A percentile compares a stretch with the other conserved stretches of the same genome.
These are phyloP conservation scores for Cheilosia grossa DNA, from an alignment of 2,888 invertebrate species.

Conservation along the genomic window DNA sequence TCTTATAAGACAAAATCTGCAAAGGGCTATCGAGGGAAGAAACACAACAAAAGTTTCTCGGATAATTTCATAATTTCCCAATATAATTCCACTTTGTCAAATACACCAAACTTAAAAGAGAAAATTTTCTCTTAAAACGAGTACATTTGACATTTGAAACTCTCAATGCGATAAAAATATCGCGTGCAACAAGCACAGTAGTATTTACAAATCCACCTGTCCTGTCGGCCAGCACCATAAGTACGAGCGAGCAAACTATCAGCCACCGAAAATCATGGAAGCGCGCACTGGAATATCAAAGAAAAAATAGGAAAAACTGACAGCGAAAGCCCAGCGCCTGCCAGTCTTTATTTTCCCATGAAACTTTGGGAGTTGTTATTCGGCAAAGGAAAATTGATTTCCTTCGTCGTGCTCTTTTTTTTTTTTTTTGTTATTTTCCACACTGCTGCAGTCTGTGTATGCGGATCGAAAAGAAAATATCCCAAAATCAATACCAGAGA, in stretches of 20 bases:
- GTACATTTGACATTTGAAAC: neutral
- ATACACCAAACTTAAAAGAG: neutral
- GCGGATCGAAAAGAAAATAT: slow-evolving; percentile 40
- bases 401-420: slow-evolving; percentile 41
- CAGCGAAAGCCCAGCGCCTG: neutral
- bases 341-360: slow-evolving; percentile 61
- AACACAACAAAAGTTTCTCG: slow-evolving; percentile 19
- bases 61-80: slow-evolving; percentile 19
- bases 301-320: slow-evolving; percentile 19
- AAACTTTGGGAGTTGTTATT: slow-evolving; percentile 72
- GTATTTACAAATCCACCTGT: neutral
- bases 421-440: slow-evolving; percentile 40
- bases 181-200: slow-evolving; percentile 20
- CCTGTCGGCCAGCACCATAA: neutral
- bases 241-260: slow-evolving; percentile 22
- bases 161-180: neutral
- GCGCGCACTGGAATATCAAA: slow-evolving; percentile 29
- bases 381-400: slow-evolving; percentile 71
- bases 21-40: no score
- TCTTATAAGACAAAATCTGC: neutral
- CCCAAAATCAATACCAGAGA: slow-evolving; percentile 50
- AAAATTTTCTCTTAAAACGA: slow-evolving; percentile 17
- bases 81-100: slow-evolving; percentile 29
- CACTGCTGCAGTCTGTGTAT: slow-evolving; percentile 56
- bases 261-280: slow-evolving; percentile 16